These are phyloP conservation scores for Camponotus fellah DNA, from an alignment of 2,888 invertebrate genomes.

Conservation along the genomic window DNA sequence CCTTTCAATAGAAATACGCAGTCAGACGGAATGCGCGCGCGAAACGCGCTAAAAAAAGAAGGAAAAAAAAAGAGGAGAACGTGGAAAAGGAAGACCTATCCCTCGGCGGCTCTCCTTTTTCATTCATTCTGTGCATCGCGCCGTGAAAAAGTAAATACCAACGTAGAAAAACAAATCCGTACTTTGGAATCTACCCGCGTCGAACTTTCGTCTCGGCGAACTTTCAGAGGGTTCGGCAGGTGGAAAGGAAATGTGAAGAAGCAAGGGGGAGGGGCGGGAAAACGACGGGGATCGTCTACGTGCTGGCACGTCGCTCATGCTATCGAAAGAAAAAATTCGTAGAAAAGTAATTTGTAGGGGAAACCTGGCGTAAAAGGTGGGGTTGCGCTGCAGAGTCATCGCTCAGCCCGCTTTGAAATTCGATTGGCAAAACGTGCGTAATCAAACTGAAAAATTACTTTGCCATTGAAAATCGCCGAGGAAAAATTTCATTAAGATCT, in stretches of 20 bases:
- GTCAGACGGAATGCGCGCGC: constrained; percentile 75
- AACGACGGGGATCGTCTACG: constrained; percentile 61
- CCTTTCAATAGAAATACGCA: constrained; percentile 79
- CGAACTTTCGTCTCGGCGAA: constrained; percentile 77
- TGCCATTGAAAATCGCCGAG: constrained; percentile 8
- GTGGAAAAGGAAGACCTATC: constrained; percentile 40
- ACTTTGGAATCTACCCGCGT: constrained; percentile 77
- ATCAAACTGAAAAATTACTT: constrained; percentile 49
- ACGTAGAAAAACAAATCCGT: constrained; percentile 82
- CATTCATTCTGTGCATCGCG: constrained; percentile 76
- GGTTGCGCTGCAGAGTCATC: constrained; percentile 65
- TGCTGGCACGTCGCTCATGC: constrained; percentile 64
- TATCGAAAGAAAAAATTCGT: constrained; percentile 65
- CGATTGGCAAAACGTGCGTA: constrained; percentile 50
- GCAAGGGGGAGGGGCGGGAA: constrained; percentile 3
- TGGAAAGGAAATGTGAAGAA: constrained; percentile 50
- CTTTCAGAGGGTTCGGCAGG: constrained; percentile 60
- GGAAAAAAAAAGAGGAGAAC: constrained; percentile 9
- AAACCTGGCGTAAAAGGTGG: constrained; percentile 64
- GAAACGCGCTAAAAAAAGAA: constrained; percentile 27
- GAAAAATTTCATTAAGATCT: constrained; percentile 53
- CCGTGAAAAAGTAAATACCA: constrained; percentile 82
- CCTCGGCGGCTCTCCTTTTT: constrained; percentile 54
- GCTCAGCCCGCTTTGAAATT: constrained; percentile 53
- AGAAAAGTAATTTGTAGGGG: constrained; percentile 77